phyloP scores from a whole-genome alignment of 1,140 invertebrate species.

The Musca vetustissima region DNA sequence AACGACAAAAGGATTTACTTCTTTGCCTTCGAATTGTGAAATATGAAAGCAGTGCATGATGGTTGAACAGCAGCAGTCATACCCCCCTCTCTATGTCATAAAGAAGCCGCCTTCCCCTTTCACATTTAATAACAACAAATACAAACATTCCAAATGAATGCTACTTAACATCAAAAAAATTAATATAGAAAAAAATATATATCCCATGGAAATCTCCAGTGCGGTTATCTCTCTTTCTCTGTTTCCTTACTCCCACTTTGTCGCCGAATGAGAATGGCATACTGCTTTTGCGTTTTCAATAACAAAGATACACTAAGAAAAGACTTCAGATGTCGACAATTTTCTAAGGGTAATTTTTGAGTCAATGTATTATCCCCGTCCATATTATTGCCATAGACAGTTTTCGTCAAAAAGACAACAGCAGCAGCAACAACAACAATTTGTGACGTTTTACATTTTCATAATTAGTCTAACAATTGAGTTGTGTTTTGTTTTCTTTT shows the following conservation, averaged over 20 bases:
- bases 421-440: background rate
- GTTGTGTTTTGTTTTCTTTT: background rate
- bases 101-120: background rate
- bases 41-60: constrained; percentile 7
- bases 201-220: no score
- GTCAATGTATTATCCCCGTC: no score
- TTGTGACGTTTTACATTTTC: constrained; percentile 14
- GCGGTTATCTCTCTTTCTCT: no score
- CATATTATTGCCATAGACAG: background rate
- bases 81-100: background rate
- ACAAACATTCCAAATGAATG: no score
- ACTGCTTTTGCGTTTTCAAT: no score
- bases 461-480: constrained; percentile 1
- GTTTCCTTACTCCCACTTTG: no score
- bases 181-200: no score
- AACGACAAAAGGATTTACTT: background rate
- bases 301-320: no score
- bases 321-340: no score
- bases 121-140: no score
- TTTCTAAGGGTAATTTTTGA: constrained; percentile 11
- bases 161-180: no score
- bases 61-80: background rate
- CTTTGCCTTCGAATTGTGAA: constrained; percentile 4
- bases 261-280: no score
- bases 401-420: background rate